These are phyloP conservation scores for Melieria omissa DNA, from an alignment of 2,888 invertebrate genomes.

Conservation along the genomic window DNA sequence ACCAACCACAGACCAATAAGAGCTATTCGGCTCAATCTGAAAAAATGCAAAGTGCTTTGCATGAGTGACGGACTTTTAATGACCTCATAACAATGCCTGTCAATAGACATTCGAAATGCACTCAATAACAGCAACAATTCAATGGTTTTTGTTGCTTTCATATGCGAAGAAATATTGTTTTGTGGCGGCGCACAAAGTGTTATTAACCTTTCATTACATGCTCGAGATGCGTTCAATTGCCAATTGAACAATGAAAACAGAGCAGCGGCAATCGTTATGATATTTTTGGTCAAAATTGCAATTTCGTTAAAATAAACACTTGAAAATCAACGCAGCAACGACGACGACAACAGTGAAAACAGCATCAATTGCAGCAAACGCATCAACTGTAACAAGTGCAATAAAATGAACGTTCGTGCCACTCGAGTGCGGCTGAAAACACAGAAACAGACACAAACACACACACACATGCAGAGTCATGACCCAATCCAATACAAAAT, in stretches of 20 bases:
- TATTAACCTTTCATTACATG: conserved; percentile 57
- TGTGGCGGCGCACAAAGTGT: conserved; percentile 44
- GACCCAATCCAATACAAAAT: too few relatives aligned
- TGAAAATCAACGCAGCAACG: too few relatives aligned
- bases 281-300: too few relatives aligned
- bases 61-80: conserved; percentile 10
- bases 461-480: too few relatives aligned
- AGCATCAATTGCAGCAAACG: too few relatives aligned
- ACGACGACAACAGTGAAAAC: too few relatives aligned
- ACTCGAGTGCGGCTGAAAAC: background rate
- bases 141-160: background rate
- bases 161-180: background rate
- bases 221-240: conserved; percentile 43
- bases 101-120: conserved; percentile 31
- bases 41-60: too few relatives aligned
- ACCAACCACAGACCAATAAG: too few relatives aligned
- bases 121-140: conserved; percentile 31
- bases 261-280: background rate
- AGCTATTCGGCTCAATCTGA: too few relatives aligned
- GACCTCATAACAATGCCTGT: conserved; percentile 31
- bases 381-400: background rate
- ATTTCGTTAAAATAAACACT: too few relatives aligned
- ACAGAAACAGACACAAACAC: too few relatives aligned
- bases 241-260: background rate
- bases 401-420: background rate